Conservation (phyloP, 2,113 vertebrate genomes). For the Pedetes capensis region DNA sequence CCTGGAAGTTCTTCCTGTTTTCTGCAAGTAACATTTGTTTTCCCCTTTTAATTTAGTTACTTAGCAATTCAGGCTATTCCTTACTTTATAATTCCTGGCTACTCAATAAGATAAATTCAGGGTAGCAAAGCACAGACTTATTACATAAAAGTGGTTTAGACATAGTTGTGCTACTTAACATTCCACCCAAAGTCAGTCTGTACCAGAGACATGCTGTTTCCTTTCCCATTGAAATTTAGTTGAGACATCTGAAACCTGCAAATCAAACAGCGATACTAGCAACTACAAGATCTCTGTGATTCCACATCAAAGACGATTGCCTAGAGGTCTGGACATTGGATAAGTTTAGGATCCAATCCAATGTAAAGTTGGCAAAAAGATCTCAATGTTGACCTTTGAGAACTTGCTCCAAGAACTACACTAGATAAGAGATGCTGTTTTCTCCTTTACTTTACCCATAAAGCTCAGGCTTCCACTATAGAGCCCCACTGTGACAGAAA, state of each 20-base stretch:
- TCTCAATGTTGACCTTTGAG: not conserved
- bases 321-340: not conserved
- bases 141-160: slow-evolving; percentile 2
- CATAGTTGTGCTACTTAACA: not conserved
- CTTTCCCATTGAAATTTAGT: not conserved
- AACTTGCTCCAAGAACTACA: not conserved
- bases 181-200: not conserved
- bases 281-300: not conserved
- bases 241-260: not conserved
- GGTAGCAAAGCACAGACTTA: not conserved
- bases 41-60: not conserved
- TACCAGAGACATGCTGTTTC: not conserved
- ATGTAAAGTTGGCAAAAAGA: not conserved
- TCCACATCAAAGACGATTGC: not conserved
- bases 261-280: not conserved
- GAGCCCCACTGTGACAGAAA: not conserved
- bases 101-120: not conserved
- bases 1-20: slow-evolving; percentile 25
- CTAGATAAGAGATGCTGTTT: not conserved
- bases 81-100: not conserved
- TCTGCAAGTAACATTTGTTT: not conserved
- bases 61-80: not conserved
- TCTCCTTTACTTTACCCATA: not conserved
- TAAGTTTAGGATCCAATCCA: not conserved
- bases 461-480: not conserved